A percentile compares a stretch with the other conserved stretches of the same genome.
Conservation (phyloP, 2,797 vertebrate species). For the Helicolenus hilgendorfi region DNA sequence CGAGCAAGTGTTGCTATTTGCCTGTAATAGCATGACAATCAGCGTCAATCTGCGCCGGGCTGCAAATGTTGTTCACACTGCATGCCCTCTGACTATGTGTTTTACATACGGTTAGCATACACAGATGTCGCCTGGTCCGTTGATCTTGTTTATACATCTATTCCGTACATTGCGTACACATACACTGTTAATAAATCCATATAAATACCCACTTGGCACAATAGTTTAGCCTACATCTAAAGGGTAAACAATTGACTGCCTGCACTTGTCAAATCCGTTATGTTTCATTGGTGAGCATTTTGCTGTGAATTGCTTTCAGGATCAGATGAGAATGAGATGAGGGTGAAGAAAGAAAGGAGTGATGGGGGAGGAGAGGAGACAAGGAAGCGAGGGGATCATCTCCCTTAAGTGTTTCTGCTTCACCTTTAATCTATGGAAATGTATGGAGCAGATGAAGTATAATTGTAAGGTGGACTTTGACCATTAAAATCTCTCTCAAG, state of each 20-base stretch:
- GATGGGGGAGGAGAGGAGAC: conserved; percentile 21
- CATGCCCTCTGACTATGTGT: conserved; percentile 62
- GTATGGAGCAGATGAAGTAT: conserved; percentile 87
- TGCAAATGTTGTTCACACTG: conserved; percentile 71
- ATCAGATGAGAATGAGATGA: conserved; percentile 39
- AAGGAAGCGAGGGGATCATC: conserved; percentile 38
- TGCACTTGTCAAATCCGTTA: conserved; percentile 43
- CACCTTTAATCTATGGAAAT: conserved; percentile 91
- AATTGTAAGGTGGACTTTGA: conserved; percentile 91
- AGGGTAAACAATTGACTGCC: conserved; percentile 60
- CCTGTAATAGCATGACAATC: conserved; percentile 91
- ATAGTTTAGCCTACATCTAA: conserved; percentile 25
- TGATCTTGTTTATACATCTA: conserved; percentile 37
- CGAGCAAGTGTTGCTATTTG: conserved; percentile 89
- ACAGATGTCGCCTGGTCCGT: conserved; percentile 6
- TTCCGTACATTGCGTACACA: conserved; percentile 22
- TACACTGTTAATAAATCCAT: conserved; percentile 40
- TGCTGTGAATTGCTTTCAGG: conserved; percentile 63
- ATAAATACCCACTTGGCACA: conserved; percentile 57
- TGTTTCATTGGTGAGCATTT: conserved; percentile 31
- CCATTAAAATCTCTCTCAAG: conserved; percentile 88
- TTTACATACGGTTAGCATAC: conserved; percentile 85
- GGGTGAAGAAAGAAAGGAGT: conserved; percentile 15
- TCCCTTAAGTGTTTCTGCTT: conserved; percentile 77
- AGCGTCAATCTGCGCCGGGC: conserved; percentile 78